Evolutionary conservation across 2,797 vertebrate genomes (phyloP), one percentile per base, ranked within the genome.

Genomic region (Cyclopterus lumpus): DNA sequence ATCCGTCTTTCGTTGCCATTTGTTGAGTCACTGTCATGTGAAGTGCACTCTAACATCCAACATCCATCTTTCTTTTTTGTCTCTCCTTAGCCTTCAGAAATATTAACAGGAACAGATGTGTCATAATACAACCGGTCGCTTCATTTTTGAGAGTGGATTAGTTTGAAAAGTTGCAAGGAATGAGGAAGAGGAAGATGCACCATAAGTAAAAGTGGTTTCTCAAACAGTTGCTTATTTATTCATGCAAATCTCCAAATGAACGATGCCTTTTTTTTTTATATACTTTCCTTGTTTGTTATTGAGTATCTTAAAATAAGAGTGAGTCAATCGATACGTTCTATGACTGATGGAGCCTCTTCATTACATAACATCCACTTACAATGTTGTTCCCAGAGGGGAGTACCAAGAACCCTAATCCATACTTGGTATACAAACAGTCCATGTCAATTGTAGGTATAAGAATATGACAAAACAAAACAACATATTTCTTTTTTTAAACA

Each of bases 1-100:
- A 54, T 77, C 51, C 61, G 60, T 58, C n/a, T 69, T 67, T 48
- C 64, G 18, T 7, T 28, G 46, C 34, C 6, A 6, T 30, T 55
- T 67, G 66, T 59, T 5, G 40, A 64, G 53, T 36, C 48, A n/a
- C 36, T 59, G 48, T 65, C 48, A 67, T 26, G 14, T 32, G 16
- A 63, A 3, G 1, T 66, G 32, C 67, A 46, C 63, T 77, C 64
- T 44, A 5, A 48, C 1, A 42, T 54, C n/a, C 34, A 73, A 54
- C 62, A 26, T 49, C 64, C 38, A 48, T 44, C 14, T 24, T 40
- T 44, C 3, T 0, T 32, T 8, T 69, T 62, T 20, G 44, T 67
- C 20, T 67, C 20, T 42, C 8, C 38, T 38, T 65, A 16, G 54
- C 53, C 53, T 60, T 60, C 62, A 61, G 62, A 64, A 72, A 65